phyloP scores from a whole-genome alignment of 2,797 vertebrate species.

The Pangasius mekongensis region DNA sequence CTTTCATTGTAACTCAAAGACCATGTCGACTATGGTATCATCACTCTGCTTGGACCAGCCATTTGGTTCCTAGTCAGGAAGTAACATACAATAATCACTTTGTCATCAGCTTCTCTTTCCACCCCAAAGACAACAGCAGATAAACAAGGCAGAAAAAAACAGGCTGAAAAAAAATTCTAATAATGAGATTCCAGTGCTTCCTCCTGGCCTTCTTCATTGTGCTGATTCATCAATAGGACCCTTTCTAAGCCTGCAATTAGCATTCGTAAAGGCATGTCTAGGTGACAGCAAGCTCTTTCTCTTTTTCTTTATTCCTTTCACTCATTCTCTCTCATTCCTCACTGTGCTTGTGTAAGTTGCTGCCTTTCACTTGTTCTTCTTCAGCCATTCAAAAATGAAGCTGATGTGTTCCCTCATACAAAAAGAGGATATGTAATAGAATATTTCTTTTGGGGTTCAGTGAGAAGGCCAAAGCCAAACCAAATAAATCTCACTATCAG shows the following conservation, averaged over 20 bases:
- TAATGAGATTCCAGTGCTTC: constrained; percentile 74
- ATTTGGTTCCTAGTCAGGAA: constrained; percentile 62
- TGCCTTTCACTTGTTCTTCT: neutral
- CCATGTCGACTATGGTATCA: constrained; percentile 43
- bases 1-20: neutral
- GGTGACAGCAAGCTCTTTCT: constrained; percentile 61
- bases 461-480: neutral
- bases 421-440: neutral
- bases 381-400: constrained; percentile 1
- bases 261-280: constrained; percentile 71
- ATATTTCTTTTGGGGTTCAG: neutral
- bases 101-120: constrained; percentile 62
- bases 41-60: constrained; percentile 52
- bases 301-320: constrained; percentile 28
- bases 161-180: constrained; percentile 65
- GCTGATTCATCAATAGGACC: constrained; percentile 71
- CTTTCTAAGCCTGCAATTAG: constrained; percentile 73
- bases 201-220: constrained; percentile 73
- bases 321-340: neutral
- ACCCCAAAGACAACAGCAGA: constrained; percentile 68
- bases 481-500: neutral
- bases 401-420: neutral
- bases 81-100: constrained; percentile 68
- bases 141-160: constrained; percentile 63
- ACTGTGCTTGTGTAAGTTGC: neutral